phyloP scores from a whole-genome alignment of 2,113 vertebrate genomes.

The Cynopterus brachyotis region DNA sequence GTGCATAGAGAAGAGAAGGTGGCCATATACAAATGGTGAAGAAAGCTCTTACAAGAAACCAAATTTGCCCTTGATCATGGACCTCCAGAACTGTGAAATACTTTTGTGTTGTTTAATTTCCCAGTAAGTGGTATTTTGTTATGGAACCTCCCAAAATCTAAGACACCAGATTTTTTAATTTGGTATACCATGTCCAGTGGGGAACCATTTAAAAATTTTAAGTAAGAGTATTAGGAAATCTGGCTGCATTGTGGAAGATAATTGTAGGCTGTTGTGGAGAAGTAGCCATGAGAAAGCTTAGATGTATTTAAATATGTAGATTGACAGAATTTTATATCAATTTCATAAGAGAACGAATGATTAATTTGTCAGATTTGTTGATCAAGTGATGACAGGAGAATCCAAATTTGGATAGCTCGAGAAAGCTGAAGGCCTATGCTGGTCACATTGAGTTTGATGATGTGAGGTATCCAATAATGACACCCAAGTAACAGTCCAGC shows the following conservation, averaged over 20 bases:
- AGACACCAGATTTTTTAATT: not conserved
- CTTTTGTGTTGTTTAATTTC: not conserved
- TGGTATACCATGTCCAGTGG: not conserved
- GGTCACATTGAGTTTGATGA: not conserved
- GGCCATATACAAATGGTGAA: not conserved
- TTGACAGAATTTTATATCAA: not conserved
- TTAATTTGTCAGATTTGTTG: not conserved
- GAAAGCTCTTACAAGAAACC: not conserved
- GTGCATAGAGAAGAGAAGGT: not conserved
- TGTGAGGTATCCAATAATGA: not conserved
- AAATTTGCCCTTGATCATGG: not conserved
- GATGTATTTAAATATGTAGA: not conserved
- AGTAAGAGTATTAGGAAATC: not conserved
- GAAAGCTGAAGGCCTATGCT: not conserved
- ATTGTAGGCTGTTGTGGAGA: not conserved
- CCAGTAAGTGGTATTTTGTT: not conserved
- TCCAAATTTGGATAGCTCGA: not conserved
- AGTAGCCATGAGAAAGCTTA: not conserved
- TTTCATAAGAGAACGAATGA: not conserved
- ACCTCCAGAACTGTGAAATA: not conserved
- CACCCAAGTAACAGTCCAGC: not conserved
- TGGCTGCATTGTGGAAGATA: not conserved
- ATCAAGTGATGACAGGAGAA: not conserved
- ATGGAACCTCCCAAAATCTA: not conserved
- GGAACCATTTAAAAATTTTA: not conserved